Evolutionary conservation across 2,113 vertebrate genomes (phyloP).

Genomic region (Aplodontia rufa): DNA sequence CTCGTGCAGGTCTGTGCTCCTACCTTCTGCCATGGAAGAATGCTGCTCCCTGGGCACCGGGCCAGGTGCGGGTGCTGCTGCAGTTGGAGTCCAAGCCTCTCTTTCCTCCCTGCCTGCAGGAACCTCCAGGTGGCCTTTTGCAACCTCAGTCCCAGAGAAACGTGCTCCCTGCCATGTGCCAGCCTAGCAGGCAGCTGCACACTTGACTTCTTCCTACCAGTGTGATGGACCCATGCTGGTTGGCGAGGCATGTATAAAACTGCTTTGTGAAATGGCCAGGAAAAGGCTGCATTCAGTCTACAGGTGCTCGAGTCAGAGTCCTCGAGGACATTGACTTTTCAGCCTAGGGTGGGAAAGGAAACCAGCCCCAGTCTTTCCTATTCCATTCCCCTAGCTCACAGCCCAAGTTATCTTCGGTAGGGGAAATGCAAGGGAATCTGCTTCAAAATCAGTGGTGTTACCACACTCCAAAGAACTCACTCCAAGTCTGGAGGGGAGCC

Average conservation of each 20-base stretch:
- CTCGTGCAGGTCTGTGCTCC: not conserved
- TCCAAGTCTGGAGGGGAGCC: not conserved
- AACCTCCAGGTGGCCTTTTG: not conserved
- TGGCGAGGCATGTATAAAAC: not conserved
- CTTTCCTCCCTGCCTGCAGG: not conserved
- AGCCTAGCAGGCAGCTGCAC: not conserved
- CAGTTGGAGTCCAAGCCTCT: too few species aligned
- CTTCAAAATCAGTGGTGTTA: not conserved
- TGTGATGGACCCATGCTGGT: not conserved
- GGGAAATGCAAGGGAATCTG: too few species aligned
- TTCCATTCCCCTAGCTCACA: not conserved
- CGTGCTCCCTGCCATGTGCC: not conserved
- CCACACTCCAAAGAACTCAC: not conserved
- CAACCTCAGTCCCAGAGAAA: not conserved
- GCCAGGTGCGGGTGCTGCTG: not conserved
- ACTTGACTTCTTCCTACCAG: not conserved
- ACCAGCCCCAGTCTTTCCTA: accelerated
- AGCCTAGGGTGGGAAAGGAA: not conserved
- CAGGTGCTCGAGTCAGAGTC: not conserved
- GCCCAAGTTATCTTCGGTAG: too few species aligned
- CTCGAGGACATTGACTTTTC: not conserved
- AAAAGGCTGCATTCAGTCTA: not conserved
- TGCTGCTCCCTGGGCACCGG: not conserved
- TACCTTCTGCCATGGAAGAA: not conserved
- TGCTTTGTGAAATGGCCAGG: not conserved